A percentile compares a stretch with the other conserved stretches of the same genome.
phyloP scores from a whole-genome alignment of 2,113 vertebrate species.

The Rhombomys opimus region DNA sequence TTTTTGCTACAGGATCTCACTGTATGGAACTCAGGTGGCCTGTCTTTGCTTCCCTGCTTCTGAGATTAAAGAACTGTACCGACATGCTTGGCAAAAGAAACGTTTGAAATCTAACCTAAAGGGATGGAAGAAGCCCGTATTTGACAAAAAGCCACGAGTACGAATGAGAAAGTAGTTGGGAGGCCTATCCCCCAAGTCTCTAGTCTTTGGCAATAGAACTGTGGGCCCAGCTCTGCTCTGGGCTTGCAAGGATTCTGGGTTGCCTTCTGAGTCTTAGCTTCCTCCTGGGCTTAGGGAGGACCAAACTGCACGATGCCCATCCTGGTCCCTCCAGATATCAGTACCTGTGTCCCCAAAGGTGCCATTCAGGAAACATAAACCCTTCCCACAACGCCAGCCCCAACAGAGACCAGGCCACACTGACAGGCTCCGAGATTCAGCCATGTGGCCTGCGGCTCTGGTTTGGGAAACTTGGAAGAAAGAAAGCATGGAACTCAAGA shows the following conservation, averaged over 20 bases:
- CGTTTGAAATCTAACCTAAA: not conserved
- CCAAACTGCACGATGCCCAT: not conserved
- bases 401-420: not conserved
- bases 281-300: constrained; percentile 8
- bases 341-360: constrained; percentile 16
- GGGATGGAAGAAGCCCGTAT: not conserved
- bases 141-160: not conserved
- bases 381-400: constrained; percentile 15
- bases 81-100: not conserved
- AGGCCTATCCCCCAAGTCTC: not conserved
- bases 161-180: not conserved
- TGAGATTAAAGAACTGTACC: not conserved
- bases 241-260: not conserved
- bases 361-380: not conserved
- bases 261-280: constrained; percentile 49
- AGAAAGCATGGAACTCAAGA: not conserved
- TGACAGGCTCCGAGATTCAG: not conserved
- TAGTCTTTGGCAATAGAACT: not conserved
- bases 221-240: not conserved
- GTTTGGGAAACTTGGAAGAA: not conserved
- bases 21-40: not conserved
- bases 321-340: not conserved
- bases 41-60: not conserved
- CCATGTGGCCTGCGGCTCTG: not conserved
- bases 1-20: not conserved